Percentiles rank a stretch among this genome's conserved stretches.
These are phyloP conservation scores for Sympetrum striolatum DNA, from an alignment of 2,888 invertebrate genomes.

Conservation along the genomic window DNA sequence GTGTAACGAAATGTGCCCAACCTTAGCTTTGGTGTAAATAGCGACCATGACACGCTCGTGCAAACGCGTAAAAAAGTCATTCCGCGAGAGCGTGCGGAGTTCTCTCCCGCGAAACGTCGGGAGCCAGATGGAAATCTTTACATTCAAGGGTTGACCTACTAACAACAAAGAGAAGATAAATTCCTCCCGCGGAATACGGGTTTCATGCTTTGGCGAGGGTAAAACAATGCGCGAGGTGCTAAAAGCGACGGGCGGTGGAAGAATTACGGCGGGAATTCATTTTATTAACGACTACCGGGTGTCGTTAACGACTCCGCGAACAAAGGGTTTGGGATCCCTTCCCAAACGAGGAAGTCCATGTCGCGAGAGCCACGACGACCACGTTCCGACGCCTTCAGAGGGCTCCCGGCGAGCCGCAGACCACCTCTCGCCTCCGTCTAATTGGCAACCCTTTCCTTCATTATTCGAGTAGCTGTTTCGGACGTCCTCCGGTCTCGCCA, in stretches of 20 bases:
- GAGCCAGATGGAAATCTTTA: too few species aligned
- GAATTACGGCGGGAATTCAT: neutral
- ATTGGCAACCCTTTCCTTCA: neutral
- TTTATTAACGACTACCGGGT: neutral
- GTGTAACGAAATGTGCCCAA: too few species aligned
- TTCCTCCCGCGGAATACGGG: too few species aligned
- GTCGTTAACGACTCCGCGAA: neutral
- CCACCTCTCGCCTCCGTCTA: neutral
- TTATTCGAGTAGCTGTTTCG: neutral
- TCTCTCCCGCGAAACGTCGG: too few species aligned
- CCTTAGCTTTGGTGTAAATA: too few species aligned
- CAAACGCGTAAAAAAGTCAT: too few species aligned
- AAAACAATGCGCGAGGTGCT: neutral
- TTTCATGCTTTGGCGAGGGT: too few species aligned
- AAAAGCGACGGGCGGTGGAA: neutral
- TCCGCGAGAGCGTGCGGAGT: too few species aligned
- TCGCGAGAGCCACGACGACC: neutral
- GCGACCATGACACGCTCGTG: too few species aligned
- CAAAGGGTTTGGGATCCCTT: neutral
- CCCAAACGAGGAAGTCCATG: neutral
- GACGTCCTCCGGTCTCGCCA: neutral
- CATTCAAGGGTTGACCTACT: too few species aligned
- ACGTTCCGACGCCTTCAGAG: neutral
- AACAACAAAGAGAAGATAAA: too few species aligned
- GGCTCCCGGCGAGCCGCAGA: neutral